Evolutionary conservation across 2,888 invertebrate genomes (phyloP).

Genomic region (Sarcophaga carnaria): DNA sequence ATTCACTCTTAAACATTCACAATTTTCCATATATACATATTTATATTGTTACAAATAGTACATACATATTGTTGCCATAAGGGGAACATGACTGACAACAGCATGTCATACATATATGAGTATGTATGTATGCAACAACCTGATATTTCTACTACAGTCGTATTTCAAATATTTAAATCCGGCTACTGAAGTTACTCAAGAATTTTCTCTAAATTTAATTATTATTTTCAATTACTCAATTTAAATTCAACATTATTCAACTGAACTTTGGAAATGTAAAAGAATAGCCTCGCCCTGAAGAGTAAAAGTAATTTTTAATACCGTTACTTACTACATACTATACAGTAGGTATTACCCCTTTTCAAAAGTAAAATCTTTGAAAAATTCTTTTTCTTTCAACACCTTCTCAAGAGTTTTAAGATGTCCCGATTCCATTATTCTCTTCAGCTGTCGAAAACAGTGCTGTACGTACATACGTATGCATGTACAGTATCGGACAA

Average conservation of each 20-base stretch:
- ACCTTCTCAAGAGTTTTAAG: neutral
- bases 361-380: too few relatives aligned
- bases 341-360: too few relatives aligned
- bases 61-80: too few relatives aligned
- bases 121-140: too few relatives aligned
- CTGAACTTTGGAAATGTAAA: too few relatives aligned
- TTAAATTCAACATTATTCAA: too few relatives aligned
- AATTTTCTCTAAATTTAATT: too few relatives aligned
- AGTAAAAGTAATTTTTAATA: neutral
- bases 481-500: too few relatives aligned
- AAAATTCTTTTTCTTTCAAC: neutral
- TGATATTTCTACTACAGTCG: neutral
- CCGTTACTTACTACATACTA: neutral
- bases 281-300: too few relatives aligned
- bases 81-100: too few relatives aligned
- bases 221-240: too few relatives aligned
- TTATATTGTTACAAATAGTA: neutral
- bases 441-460: neutral
- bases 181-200: neutral
- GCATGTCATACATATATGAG: too few relatives aligned
- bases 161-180: neutral
- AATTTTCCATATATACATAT: neutral
- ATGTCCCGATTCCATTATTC: neutral
- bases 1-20: slow-evolving; percentile 9
- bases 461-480: neutral